A percentile compares a stretch with the other conserved stretches of the same genome.
Evolutionary conservation across 92 coral and sea anemone genomes (phyloP).

Genomic region (Actinernus sp.): DNA sequence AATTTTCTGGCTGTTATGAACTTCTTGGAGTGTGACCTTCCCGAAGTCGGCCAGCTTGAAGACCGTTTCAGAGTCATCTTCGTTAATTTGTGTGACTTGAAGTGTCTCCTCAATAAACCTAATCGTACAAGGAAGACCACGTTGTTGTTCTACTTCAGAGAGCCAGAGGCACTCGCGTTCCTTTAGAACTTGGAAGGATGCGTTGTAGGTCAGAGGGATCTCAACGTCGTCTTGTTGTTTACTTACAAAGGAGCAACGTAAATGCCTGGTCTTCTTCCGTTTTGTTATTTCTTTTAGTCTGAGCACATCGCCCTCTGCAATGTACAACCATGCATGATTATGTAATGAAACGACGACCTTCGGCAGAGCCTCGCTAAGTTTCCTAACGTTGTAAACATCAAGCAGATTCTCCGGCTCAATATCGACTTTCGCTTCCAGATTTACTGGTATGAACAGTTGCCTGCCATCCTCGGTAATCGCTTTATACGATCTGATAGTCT

Average conservation of each 20-base stretch:
- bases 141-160: slow-evolving; percentile 2
- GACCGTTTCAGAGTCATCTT: not conserved
- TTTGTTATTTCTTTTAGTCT: slow-evolving; percentile 24
- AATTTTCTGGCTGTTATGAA: slow-evolving; percentile 11
- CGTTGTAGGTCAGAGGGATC: slow-evolving; percentile 39
- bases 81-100: slow-evolving; percentile 5
- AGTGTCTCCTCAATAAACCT: slow-evolving; percentile 31
- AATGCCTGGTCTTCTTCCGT: not conserved
- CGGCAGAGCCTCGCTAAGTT: slow-evolving; percentile 14
- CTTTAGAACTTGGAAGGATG: slow-evolving; percentile 28
- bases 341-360: slow-evolving; percentile 34
- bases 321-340: slow-evolving; percentile 32
- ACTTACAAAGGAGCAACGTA: slow-evolving; percentile 33
- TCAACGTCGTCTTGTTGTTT: slow-evolving; percentile 10
- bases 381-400: slow-evolving; percentile 41
- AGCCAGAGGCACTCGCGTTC: not conserved
- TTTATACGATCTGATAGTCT: slow-evolving; percentile 38
- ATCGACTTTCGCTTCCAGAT: slow-evolving; percentile 34
- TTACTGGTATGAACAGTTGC: slow-evolving; percentile 30
- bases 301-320: slow-evolving; percentile 52
- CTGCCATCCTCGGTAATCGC: slow-evolving; percentile 1
- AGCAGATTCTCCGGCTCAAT: slow-evolving; percentile 1
- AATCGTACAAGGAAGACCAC: slow-evolving; percentile 38
- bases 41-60: slow-evolving; percentile 32
- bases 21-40: slow-evolving; percentile 38